Conservation (phyloP, 2,888 invertebrate species). For the Mactromeris polynyma region DNA sequence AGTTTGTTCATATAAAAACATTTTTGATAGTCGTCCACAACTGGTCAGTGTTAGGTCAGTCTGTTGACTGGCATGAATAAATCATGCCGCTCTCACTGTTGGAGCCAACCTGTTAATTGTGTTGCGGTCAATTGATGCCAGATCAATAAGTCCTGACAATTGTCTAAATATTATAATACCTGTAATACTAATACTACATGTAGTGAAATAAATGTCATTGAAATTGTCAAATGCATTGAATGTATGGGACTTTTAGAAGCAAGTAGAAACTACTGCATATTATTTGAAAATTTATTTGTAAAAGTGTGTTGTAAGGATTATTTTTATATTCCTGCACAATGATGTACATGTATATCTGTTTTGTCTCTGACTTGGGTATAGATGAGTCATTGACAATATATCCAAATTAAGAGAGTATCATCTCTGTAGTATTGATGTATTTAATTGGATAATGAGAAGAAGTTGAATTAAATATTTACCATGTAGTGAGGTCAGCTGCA, state of each 20-base stretch:
- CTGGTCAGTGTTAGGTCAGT: background rate
- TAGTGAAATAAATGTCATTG: background rate
- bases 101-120: background rate
- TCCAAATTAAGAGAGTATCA: background rate
- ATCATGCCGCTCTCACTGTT: background rate
- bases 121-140: background rate
- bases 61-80: background rate
- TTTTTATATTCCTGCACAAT: too few relatives aligned
- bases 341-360: too few relatives aligned
- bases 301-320: too few relatives aligned
- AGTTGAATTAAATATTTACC: background rate
- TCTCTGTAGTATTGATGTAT: background rate
- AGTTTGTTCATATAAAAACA: background rate
- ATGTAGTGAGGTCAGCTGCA: background rate
- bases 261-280: too few relatives aligned
- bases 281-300: too few relatives aligned
- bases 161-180: background rate
- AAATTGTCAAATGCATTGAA: too few relatives aligned
- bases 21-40: background rate
- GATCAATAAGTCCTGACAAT: background rate
- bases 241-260: too few relatives aligned
- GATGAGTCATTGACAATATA: too few relatives aligned
- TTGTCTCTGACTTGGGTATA: too few relatives aligned
- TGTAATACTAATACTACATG: background rate
- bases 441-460: background rate